Conservation (phyloP, 64 coral and sea anemone genomes). For the Pachyseris speciosa region DNA sequence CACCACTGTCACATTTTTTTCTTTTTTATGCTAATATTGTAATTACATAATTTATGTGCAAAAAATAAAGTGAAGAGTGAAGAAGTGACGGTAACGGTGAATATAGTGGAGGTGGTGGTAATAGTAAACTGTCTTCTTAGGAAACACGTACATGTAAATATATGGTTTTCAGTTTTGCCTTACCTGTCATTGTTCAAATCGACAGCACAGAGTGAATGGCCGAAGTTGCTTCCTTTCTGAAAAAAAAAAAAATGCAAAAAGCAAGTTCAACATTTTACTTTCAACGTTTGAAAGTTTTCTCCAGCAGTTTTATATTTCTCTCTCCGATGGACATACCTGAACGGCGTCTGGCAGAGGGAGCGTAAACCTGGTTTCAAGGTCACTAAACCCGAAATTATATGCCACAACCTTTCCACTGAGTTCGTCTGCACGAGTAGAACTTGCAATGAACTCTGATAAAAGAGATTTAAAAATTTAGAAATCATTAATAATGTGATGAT, state of each 20-base stretch:
- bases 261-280: not conserved
- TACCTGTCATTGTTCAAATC: slow-evolving; percentile 65
- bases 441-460: slow-evolving; percentile 37
- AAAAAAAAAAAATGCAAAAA: not conserved
- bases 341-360: not conserved
- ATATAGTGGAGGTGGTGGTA: too few species aligned
- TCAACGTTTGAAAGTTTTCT: not conserved
- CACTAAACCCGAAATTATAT: not conserved
- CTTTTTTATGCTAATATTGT: too few species aligned
- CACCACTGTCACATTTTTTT: too few species aligned
- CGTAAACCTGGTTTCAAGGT: not conserved
- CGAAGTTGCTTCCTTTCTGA: slow-evolving; percentile 69
- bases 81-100: too few species aligned
- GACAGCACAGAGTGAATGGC: slow-evolving; percentile 54
- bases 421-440: slow-evolving; percentile 14
- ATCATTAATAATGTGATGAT: not conserved
- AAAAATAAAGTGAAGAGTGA: too few species aligned
- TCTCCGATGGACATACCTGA: not conserved
- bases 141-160: too few species aligned
- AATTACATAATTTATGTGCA: too few species aligned
- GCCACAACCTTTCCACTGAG: slow-evolving; percentile 46
- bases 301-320: too few species aligned
- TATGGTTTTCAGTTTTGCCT: not conserved
- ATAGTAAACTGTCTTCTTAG: too few species aligned
- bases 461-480: not conserved